A percentile compares a stretch with the other conserved stretches of the same genome.
phyloP scores from a whole-genome alignment of 2,113 vertebrate species.

The Seriola dumerili region DNA sequence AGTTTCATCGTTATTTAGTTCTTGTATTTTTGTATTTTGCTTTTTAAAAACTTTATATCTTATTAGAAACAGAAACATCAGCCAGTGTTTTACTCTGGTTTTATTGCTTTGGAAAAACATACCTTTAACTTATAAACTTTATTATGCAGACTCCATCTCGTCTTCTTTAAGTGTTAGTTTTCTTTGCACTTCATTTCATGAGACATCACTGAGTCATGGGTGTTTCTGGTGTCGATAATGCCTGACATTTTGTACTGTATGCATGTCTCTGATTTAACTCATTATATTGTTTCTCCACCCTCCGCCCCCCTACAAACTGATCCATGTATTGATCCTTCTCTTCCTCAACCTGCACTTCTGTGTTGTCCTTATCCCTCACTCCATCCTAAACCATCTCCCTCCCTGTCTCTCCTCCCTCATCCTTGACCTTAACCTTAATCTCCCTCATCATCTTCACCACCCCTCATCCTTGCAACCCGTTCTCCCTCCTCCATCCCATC shows the following conservation, averaged over 20 bases:
- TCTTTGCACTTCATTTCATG: conserved; percentile 38
- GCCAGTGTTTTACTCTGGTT: background rate
- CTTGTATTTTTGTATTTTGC: background rate
- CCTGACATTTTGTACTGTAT: conserved; percentile 53
- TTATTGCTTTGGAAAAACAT: background rate
- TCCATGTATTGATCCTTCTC: conserved; percentile 42
- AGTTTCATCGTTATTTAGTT: background rate
- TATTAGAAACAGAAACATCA: too few species aligned
- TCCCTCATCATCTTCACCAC: conserved; percentile 8
- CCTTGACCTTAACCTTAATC: conserved; percentile 35
- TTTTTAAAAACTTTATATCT: background rate
- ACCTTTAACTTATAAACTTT: background rate
- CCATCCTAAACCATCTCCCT: conserved; percentile 13
- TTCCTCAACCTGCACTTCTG: conserved; percentile 24
- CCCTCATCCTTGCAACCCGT: conserved; percentile 22
- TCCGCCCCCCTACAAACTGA: conserved; percentile 57
- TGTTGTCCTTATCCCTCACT: conserved; percentile 31
- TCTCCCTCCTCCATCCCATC: conserved; percentile 55
- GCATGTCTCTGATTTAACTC: conserved; percentile 85
- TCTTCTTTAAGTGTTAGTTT: conserved; percentile 12
- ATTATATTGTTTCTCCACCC: conserved; percentile 83
- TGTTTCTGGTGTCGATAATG: conserved; percentile 36
- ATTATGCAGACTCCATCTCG: conserved; percentile 7
- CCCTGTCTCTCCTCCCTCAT: conserved; percentile 32
- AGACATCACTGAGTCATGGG: conserved; percentile 30